Evolutionary conservation across 2,888 invertebrate genomes (phyloP).

Genomic region (Amphipyra berbera): DNA sequence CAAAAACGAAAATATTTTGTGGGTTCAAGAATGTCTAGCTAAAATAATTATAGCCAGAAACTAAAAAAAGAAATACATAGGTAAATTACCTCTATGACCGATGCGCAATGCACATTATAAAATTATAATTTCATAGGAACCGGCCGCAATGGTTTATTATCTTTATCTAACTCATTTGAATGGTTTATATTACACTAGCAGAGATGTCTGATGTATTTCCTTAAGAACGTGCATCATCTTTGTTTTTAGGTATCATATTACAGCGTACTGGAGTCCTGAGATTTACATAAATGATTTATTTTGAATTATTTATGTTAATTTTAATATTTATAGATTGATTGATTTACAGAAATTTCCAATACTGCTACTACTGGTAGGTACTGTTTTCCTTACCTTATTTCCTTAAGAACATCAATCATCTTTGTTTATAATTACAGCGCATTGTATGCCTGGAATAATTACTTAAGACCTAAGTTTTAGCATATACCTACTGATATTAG

Average conservation of each 20-base stretch:
- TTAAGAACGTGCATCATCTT: conserved; percentile 1
- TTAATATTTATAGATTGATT: no score
- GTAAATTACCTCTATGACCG: conserved; percentile 10
- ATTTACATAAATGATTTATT: no score
- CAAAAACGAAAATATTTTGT: conserved; percentile 20
- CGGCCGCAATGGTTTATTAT: conserved; percentile 40
- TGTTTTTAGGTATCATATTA: conserved; percentile 14
- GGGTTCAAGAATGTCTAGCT: conserved; percentile 6
- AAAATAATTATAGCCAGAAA: conserved; percentile 30
- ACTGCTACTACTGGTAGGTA: no score
- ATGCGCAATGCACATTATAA: conserved; percentile 36
- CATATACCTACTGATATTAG: neutral
- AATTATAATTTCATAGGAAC: conserved; percentile 14
- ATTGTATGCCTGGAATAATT: no score
- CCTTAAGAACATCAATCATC: no score
- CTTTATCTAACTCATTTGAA: conserved; percentile 35
- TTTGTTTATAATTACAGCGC: no score
- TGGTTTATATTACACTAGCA: conserved; percentile 22
- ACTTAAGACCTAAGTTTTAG: no score
- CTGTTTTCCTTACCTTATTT: no score
- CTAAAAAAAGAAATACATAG: conserved; percentile 14
- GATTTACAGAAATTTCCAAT: no score
- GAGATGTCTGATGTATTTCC: conserved; percentile 33
- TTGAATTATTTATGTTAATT: no score
- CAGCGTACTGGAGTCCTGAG: no score